A percentile compares a stretch with the other conserved stretches of the same genome.
phyloP scores from a whole-genome alignment of 2,888 invertebrate species.

The Dexiosoma caninum region DNA sequence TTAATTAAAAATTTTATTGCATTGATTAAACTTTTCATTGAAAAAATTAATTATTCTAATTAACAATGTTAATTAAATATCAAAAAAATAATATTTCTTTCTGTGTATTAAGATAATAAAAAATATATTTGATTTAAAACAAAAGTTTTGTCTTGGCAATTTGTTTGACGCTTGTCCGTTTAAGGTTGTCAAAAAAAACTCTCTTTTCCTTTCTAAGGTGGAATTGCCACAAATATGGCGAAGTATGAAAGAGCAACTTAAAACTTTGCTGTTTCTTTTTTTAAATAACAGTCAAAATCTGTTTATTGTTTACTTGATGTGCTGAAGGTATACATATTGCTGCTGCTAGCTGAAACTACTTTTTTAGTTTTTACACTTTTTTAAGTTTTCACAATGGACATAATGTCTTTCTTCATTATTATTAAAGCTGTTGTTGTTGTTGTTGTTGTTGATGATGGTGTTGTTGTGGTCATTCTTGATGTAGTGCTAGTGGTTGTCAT shows the following conservation, averaged over 20 bases:
- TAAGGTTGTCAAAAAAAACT: conserved; percentile 57
- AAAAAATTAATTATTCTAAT: too few species aligned
- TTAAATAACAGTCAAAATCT: conserved; percentile 54
- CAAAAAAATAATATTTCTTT: too few species aligned
- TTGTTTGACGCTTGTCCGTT: conserved; percentile 57
- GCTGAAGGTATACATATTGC: conserved; percentile 36
- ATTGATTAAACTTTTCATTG: too few species aligned
- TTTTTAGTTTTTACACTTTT: conserved; percentile 30
- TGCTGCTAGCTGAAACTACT: conserved; percentile 33
- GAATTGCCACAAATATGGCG: conserved; percentile 9
- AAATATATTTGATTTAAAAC: conserved; percentile 33
- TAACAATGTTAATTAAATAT: too few species aligned
- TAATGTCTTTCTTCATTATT: conserved; percentile 50
- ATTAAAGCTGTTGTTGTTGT: conserved; percentile 47
- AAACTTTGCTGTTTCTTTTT: too few species aligned
- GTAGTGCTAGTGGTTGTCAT: conserved; percentile 43
- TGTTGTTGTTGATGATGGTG: conserved; percentile 58
- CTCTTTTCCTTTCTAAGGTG: conserved; percentile 10
- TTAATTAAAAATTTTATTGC: too few species aligned
- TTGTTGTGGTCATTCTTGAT: conserved; percentile 63
- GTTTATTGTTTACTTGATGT: conserved; percentile 54
- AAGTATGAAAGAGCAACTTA: conserved; percentile 33
- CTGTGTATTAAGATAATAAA: too few species aligned
- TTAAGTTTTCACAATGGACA: conserved; percentile 54
- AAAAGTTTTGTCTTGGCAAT: conserved; percentile 47